These are phyloP conservation scores for Tachysurus vachellii DNA, from an alignment of 2,113 vertebrate species.

Conservation along the genomic window DNA sequence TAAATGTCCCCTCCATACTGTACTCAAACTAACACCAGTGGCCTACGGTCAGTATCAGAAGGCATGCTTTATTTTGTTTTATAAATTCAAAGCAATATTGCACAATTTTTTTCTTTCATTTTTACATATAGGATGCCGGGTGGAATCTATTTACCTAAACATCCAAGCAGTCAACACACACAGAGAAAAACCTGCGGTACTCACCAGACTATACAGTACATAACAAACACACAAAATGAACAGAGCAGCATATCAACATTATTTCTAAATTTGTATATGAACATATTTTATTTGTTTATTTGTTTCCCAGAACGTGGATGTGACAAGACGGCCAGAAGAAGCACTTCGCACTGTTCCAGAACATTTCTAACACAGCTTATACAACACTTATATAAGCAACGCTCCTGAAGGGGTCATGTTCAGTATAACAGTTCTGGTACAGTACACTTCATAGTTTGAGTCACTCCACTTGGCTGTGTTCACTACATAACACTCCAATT, in stretches of 20 bases:
- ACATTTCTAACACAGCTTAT: conserved; percentile 57
- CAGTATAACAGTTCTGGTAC: background rate
- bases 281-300: background rate
- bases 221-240: background rate
- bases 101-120: background rate
- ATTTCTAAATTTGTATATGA: background rate
- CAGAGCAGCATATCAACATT: background rate
- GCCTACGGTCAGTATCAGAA: conserved; percentile 83
- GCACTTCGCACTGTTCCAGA: conserved; percentile 76
- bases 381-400: background rate
- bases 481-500: background rate
- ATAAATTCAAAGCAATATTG: background rate
- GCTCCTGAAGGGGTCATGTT: background rate
- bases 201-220: conserved; percentile 34
- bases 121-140: conserved; percentile 77
- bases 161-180: conserved; percentile 90
- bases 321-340: conserved; percentile 75
- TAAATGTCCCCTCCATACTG: conserved; percentile 90
- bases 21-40: conserved; percentile 91
- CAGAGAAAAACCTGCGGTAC: conserved; percentile 80
- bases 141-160: conserved; percentile 86
- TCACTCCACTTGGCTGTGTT: background rate
- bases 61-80: background rate
- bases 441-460: background rate
- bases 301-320: conserved; percentile 72